Conservation (phyloP, 1,140 invertebrate species). For the Atta cephalotes region DNA sequence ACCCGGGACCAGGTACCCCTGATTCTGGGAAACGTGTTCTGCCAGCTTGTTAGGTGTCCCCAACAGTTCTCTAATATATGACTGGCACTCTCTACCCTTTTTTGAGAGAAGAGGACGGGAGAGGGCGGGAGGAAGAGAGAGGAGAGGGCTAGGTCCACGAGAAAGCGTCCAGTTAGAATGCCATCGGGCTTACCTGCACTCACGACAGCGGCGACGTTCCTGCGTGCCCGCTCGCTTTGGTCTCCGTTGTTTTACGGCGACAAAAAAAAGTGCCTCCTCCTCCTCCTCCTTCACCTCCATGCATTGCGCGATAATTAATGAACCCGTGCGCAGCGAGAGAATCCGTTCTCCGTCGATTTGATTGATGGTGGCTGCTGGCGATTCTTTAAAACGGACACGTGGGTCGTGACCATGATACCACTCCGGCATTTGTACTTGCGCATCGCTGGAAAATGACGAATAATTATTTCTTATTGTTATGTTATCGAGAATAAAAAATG, state of each 20-base stretch:
- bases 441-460: constrained; percentile 39
- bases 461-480: constrained; percentile 33
- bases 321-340: constrained; percentile 65
- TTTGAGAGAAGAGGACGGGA: constrained; percentile 61
- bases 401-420: constrained; percentile 52
- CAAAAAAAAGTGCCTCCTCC: constrained; percentile 49
- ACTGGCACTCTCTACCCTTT: constrained; percentile 79
- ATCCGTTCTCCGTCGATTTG: constrained; percentile 72
- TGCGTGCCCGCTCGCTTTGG: constrained; percentile 39
- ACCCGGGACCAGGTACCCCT: constrained; percentile 67
- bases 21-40: constrained; percentile 84
- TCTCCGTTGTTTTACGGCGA: constrained; percentile 61
- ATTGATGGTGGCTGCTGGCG: constrained; percentile 61
- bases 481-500: not conserved
- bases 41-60: constrained; percentile 84
- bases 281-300: constrained; percentile 32
- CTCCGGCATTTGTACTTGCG: constrained; percentile 47
- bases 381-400: constrained; percentile 57
- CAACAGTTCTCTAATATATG: constrained; percentile 84
- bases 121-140: constrained; percentile 61
- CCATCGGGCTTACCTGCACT: constrained; percentile 68
- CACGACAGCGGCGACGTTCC: constrained; percentile 53
- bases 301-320: constrained; percentile 75
- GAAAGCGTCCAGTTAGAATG: constrained; percentile 66
- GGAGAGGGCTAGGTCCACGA: constrained; percentile 45